Evolutionary conservation across 2,113 vertebrate genomes (phyloP).

Genomic region (Tympanuchus pallidicinctus): DNA sequence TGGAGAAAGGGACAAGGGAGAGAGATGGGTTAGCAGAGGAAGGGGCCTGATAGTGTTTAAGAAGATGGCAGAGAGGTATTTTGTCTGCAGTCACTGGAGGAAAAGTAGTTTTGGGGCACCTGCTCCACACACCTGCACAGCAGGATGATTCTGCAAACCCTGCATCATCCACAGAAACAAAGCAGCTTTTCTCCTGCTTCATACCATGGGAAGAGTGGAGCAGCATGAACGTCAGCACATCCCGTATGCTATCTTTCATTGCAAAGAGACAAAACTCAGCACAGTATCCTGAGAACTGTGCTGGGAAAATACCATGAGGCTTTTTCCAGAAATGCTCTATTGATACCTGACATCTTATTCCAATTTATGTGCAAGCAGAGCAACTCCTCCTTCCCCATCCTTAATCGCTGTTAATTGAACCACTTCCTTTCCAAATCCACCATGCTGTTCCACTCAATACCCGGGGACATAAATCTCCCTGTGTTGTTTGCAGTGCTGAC

Average conservation of each 20-base stretch:
- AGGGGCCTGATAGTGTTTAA: neutral
- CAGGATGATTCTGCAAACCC: neutral
- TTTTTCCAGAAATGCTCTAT: neutral
- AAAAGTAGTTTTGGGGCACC: neutral
- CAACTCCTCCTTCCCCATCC: neutral
- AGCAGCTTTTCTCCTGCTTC: neutral
- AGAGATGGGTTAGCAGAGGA: neutral
- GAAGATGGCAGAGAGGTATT: neutral
- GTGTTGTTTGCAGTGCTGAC: neutral
- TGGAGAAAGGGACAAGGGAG: neutral
- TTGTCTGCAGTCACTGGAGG: neutral
- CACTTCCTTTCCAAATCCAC: neutral
- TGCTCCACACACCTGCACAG: rapidly evolving
- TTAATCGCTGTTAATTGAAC: neutral
- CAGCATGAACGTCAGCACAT: neutral
- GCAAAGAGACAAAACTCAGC: neutral
- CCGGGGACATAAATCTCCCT: neutral
- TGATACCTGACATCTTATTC: neutral
- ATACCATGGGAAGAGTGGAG: rapidly evolving
- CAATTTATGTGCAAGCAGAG: neutral
- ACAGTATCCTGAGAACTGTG: neutral
- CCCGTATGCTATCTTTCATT: rapidly evolving
- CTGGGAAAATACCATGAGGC: neutral
- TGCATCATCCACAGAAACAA: no score
- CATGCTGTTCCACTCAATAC: rapidly evolving